Evolutionary conservation across 2,888 invertebrate genomes (phyloP).

Genomic region (Imbricaverruca yamaguchii): DNA sequence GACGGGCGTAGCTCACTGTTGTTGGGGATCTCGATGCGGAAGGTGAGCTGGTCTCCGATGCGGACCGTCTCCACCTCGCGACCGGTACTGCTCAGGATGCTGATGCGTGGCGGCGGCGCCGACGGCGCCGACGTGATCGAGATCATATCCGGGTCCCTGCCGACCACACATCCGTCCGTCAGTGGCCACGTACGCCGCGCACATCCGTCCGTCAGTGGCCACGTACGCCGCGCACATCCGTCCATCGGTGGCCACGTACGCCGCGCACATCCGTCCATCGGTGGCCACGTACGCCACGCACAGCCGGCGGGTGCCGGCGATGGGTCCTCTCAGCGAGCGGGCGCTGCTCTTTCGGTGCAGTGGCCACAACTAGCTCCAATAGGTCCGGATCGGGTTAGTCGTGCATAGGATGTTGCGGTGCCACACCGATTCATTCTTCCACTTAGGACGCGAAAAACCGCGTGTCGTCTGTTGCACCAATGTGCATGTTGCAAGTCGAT

Average conservation of each 20-base stretch:
- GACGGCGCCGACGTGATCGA: constrained; percentile 91
- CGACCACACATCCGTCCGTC: not conserved
- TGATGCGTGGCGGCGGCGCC: constrained; percentile 87
- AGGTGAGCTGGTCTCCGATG: constrained; percentile 87
- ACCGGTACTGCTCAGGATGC: constrained; percentile 75
- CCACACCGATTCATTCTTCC: too few species aligned
- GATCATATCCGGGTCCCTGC: constrained; percentile 88
- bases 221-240: not conserved
- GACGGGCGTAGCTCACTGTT: constrained; percentile 62
- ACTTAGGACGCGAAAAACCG: too few species aligned
- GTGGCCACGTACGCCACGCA: too few species aligned
- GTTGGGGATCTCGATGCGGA: constrained; percentile 93
- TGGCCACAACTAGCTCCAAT: too few species aligned
- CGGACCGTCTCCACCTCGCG: constrained; percentile 89
- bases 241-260: not conserved
- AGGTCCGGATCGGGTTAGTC: too few species aligned
- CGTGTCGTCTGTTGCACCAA: too few species aligned
- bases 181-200: not conserved
- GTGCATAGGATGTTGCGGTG: too few species aligned
- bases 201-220: not conserved
- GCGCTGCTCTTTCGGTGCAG: too few species aligned
- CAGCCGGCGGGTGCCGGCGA: too few species aligned
- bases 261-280: not conserved
- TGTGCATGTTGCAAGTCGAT: too few species aligned
- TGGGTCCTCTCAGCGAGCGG: too few species aligned